phyloP scores from a whole-genome alignment of 2,888 invertebrate genomes.

The Lasioglossum lativentre region DNA sequence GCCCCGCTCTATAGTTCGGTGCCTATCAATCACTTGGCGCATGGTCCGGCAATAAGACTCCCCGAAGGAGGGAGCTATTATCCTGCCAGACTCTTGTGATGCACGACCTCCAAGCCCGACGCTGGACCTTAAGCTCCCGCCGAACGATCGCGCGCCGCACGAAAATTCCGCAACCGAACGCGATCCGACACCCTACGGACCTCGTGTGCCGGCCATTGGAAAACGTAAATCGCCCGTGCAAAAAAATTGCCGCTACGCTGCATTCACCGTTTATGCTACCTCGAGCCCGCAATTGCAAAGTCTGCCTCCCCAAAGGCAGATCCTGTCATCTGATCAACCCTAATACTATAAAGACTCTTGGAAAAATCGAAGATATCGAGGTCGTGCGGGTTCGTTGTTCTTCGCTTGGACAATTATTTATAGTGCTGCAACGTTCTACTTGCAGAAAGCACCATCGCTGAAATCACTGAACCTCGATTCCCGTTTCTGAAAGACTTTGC shows the following conservation, averaged over 20 bases:
- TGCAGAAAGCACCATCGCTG: no score
- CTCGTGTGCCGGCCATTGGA: neutral
- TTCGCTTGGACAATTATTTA: neutral
- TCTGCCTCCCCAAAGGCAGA: neutral
- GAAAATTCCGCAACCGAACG: slow-evolving; percentile 67
- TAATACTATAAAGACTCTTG: neutral
- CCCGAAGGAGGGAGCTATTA: slow-evolving; percentile 80
- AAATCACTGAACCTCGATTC: no score
- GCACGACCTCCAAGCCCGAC: slow-evolving; percentile 80
- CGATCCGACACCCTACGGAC: slow-evolving; percentile 32
- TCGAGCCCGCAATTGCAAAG: neutral
- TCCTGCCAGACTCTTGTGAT: slow-evolving; percentile 83
- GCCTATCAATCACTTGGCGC: slow-evolving; percentile 82
- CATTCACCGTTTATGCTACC: neutral
- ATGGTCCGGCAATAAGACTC: slow-evolving; percentile 80
- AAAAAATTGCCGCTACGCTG: neutral
- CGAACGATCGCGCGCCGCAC: slow-evolving; percentile 65
- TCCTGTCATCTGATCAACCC: neutral
- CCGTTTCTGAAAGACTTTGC: neutral
- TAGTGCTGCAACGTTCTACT: neutral
- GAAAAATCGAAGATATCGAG: neutral
- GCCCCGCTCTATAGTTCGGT: slow-evolving; percentile 73
- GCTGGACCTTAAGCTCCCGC: slow-evolving; percentile 75
- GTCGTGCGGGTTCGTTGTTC: no score
- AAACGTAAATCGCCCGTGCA: neutral